Percentiles rank a stretch among this genome's conserved stretches.
These are phyloP conservation scores for Agapornis canus DNA, from an alignment of 2,797 vertebrate species.

Conservation along the genomic window DNA sequence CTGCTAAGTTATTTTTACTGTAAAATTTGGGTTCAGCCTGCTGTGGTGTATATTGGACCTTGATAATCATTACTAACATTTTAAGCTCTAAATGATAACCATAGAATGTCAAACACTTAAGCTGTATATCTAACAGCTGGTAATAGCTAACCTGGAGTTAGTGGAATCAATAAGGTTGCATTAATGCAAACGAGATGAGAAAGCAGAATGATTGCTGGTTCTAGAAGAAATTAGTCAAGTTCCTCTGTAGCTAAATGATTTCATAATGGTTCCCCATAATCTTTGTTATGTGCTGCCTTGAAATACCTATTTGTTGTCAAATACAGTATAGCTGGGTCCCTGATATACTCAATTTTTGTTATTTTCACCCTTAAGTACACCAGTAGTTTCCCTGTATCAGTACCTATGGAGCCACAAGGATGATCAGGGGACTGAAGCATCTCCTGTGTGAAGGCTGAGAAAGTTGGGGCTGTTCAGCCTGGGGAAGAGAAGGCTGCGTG, in stretches of 20 bases:
- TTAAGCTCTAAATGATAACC: neutral
- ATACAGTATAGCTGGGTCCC: no score
- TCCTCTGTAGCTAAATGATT: neutral
- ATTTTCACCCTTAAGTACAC: accelerated
- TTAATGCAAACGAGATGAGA: neutral
- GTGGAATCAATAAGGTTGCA: neutral
- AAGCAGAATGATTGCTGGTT: neutral
- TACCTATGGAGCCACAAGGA: no score
- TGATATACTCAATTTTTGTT: accelerated
- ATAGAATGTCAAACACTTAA: neutral
- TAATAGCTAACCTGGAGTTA: neutral
- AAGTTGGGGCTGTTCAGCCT: neutral
- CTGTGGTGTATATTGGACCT: neutral
- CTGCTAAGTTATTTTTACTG: neutral
- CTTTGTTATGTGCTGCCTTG: neutral
- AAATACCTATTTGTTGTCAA: neutral
- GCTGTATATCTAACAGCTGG: neutral
- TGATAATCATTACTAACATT: neutral
- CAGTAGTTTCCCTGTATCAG: neutral
- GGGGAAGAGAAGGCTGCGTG: neutral
- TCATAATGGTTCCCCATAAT: neutral
- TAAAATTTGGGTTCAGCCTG: neutral
- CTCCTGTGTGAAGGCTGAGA: neutral
- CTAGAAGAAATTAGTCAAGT: neutral
- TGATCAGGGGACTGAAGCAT: no score